phyloP scores from a whole-genome alignment of 2,888 invertebrate species.

The Argyresthia albistria region DNA sequence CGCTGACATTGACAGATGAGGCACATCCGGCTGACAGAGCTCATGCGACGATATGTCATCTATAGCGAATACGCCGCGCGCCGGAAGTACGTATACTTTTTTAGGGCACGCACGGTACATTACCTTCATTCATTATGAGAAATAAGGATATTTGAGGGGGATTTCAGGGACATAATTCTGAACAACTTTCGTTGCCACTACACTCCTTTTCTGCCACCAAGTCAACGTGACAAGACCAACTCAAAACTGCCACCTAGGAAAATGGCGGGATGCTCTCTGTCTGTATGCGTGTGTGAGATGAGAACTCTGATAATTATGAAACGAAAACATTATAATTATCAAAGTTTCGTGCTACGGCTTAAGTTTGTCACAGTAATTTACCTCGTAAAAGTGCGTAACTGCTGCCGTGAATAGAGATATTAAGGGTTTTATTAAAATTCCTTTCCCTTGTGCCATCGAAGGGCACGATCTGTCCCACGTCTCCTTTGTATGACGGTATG shows the following conservation, averaged over 20 bases:
- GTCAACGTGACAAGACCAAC: too few relatives aligned
- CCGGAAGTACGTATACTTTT: too few relatives aligned
- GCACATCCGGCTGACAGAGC: constrained; percentile 8
- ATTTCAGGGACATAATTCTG: too few relatives aligned
- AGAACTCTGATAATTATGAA: not conserved
- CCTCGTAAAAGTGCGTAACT: constrained; percentile 62
- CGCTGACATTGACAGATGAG: constrained; percentile 16
- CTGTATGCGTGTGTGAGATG: too few relatives aligned
- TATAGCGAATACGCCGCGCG: constrained; percentile 14
- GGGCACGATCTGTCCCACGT: constrained; percentile 29
- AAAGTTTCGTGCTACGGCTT: constrained; percentile 44
- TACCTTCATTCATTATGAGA: too few relatives aligned
- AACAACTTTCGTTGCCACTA: too few relatives aligned
- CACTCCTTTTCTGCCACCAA: too few relatives aligned
- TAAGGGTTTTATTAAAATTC: constrained; percentile 68
- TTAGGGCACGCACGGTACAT: too few relatives aligned
- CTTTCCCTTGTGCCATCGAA: constrained; percentile 57
- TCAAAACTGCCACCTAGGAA: too few relatives aligned
- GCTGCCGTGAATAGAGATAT: constrained; percentile 64
- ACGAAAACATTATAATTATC: constrained; percentile 22
- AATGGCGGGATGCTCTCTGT: too few relatives aligned
- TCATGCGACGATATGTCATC: constrained; percentile 29
- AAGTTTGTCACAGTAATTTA: constrained; percentile 32
- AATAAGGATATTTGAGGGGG: too few relatives aligned
- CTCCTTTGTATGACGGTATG: constrained; percentile 48